These are phyloP conservation scores for Pelochelys cantorii DNA, from an alignment of 2,797 vertebrate species.

Conservation along the genomic window DNA sequence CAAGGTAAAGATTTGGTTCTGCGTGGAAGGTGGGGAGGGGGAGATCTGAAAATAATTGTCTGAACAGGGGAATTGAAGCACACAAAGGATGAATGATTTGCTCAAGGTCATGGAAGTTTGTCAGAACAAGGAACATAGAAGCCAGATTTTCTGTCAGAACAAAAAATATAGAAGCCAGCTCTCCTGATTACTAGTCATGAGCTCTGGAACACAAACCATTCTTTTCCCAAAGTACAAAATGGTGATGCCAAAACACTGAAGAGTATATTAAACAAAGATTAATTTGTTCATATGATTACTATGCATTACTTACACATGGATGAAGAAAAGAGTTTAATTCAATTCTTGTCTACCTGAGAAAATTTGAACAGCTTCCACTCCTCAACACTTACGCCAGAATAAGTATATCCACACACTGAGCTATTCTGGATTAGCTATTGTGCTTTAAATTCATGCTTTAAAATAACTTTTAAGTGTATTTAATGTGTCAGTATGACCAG, in stretches of 20 bases:
- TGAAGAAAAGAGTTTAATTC: neutral
- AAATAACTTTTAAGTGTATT: neutral
- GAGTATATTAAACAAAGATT: neutral
- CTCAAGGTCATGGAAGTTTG: neutral
- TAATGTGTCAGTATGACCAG: neutral
- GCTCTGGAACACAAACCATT: neutral
- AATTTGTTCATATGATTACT: neutral
- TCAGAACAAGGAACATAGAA: neutral
- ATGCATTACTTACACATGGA: neutral
- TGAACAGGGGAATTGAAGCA: neutral
- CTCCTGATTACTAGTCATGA: neutral
- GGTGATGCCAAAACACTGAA: neutral
- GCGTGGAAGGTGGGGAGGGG: no score
- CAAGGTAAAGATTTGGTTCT: no score
- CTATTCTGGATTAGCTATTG: neutral
- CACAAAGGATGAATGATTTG: neutral
- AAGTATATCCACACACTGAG: neutral
- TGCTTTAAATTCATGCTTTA: neutral
- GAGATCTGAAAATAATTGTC: no score
- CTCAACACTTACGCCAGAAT: neutral
- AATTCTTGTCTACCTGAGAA: neutral
- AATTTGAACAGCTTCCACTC: neutral
- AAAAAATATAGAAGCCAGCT: neutral
- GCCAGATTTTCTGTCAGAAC: neutral
- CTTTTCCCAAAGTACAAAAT: neutral